phyloP scores from a whole-genome alignment of 2,113 vertebrate genomes.

The Entelurus aequoreus region DNA sequence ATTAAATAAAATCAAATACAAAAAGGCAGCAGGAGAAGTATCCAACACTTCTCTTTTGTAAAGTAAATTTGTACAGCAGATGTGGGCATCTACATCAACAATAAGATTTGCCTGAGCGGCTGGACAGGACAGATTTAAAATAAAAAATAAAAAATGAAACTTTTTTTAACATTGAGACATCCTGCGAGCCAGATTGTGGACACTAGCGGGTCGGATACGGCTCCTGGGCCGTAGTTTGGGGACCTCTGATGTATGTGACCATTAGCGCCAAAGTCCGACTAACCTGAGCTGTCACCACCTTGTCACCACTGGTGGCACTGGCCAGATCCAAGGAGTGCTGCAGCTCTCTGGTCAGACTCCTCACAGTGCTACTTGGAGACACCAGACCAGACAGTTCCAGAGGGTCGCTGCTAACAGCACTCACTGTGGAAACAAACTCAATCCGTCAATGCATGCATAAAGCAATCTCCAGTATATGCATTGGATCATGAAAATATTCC shows the following conservation, averaged over 20 bases:
- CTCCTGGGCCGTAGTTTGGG: too few relatives aligned
- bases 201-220: too few relatives aligned
- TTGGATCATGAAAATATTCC: not conserved
- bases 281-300: conserved; percentile 95
- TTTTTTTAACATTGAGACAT: too few relatives aligned
- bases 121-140: too few relatives aligned
- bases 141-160: too few relatives aligned
- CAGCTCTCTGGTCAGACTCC: conserved; percentile 82
- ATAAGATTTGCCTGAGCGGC: too few relatives aligned
- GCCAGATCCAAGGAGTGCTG: conserved; percentile 96
- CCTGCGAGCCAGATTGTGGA: too few relatives aligned
- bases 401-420: conserved; percentile 48
- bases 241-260: not conserved
- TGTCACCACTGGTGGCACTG: conserved; percentile 94
- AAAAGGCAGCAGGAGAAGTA: too few relatives aligned
- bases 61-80: too few relatives aligned
- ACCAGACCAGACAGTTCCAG: conserved; percentile 77
- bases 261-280: conserved; percentile 26
- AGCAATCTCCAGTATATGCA: not conserved
- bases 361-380: conserved; percentile 76
- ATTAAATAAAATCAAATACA: too few relatives aligned
- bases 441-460: not conserved
- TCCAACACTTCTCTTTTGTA: too few relatives aligned
- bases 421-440: conserved; percentile 33
- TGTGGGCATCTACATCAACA: too few relatives aligned